Percentiles rank a stretch among this genome's conserved stretches.
phyloP scores from a whole-genome alignment of 2,113 vertebrate species.

The Archilochus colubris region DNA sequence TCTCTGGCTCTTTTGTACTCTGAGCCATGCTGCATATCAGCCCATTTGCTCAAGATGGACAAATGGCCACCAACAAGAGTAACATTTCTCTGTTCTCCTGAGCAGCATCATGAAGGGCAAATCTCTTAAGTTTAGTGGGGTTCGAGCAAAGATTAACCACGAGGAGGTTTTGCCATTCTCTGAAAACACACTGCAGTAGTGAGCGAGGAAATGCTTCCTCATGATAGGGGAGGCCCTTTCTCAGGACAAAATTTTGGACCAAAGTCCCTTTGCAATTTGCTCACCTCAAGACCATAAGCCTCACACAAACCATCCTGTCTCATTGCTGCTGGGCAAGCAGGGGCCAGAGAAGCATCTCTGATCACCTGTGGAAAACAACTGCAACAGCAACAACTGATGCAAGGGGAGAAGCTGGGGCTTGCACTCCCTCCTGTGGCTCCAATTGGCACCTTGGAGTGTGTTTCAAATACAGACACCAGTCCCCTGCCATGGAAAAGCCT shows the following conservation, averaged over 20 bases:
- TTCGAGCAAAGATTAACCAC: background rate
- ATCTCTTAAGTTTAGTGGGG: background rate
- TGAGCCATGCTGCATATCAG: fast-evolving
- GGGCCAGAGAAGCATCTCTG: background rate
- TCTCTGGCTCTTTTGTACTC: background rate
- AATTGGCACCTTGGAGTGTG: background rate
- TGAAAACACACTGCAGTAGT: background rate
- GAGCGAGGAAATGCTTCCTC: background rate
- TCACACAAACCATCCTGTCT: background rate
- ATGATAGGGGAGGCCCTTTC: background rate
- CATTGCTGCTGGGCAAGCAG: background rate
- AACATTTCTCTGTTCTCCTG: background rate
- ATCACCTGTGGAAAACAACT: background rate
- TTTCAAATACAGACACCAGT: fast-evolving
- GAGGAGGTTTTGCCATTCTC: background rate
- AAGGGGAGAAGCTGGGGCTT: fast-evolving
- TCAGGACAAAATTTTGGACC: background rate
- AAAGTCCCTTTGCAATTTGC: fast-evolving
- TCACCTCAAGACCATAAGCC: fast-evolving
- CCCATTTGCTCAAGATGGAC: background rate
- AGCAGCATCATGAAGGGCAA: background rate
- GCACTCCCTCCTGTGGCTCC: background rate
- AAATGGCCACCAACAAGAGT: background rate
- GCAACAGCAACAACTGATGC: background rate
- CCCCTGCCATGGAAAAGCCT: background rate